Evolutionary conservation across 1,140 invertebrate genomes (phyloP).

Genomic region (Polypedilum vanderplanki): DNA sequence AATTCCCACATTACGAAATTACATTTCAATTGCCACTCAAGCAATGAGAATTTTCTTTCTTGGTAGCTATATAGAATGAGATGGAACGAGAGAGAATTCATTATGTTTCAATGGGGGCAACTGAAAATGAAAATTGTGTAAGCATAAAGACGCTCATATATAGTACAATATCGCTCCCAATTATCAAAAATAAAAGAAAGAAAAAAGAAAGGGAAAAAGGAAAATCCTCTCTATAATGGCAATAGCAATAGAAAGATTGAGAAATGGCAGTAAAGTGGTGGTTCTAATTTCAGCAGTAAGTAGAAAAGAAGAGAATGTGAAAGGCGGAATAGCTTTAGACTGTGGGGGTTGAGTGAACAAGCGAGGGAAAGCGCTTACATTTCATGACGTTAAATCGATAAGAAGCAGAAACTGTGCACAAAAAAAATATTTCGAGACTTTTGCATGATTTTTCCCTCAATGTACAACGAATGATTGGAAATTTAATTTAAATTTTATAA

Average conservation of each 20-base stretch:
- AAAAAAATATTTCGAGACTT: background rate
- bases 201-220: background rate
- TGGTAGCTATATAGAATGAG: too few species aligned
- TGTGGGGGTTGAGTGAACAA: background rate
- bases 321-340: background rate
- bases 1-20: constrained; percentile 7
- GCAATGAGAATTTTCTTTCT: background rate
- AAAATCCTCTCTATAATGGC: background rate
- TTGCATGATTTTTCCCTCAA: background rate
- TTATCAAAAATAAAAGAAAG: constrained; percentile 14
- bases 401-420: background rate
- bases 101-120: background rate
- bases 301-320: background rate
- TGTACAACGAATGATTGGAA: background rate
- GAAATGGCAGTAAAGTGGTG: too few species aligned
- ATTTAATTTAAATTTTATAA: background rate
- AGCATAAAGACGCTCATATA: background rate
- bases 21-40: constrained; percentile 17
- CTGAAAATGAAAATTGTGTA: background rate
- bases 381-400: constrained; percentile 14
- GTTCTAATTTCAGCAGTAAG: too few species aligned
- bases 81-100: background rate
- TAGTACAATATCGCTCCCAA: background rate
- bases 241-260: background rate
- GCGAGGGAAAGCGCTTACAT: background rate